A percentile compares a stretch with the other conserved stretches of the same genome.
phyloP scores from a whole-genome alignment of 2,797 vertebrate species.

The Clarias fuscus region DNA sequence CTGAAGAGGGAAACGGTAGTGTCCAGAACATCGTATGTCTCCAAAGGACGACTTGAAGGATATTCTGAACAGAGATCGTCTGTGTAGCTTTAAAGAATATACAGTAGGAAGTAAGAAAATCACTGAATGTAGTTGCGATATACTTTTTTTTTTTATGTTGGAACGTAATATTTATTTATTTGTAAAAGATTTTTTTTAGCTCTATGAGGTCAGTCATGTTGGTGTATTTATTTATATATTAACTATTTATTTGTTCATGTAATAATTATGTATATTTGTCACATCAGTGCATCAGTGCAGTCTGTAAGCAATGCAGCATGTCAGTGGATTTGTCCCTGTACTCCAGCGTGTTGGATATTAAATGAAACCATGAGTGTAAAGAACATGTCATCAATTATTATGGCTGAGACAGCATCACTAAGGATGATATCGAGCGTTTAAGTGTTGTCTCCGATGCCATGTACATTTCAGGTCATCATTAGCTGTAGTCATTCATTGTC shows the following conservation, averaged over 20 bases:
- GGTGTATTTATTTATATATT: constrained; percentile 58
- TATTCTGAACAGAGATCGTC: constrained; percentile 28
- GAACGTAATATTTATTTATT: constrained; percentile 53
- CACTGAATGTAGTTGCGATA: constrained; percentile 46
- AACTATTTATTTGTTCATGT: constrained; percentile 57
- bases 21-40: constrained; percentile 10
- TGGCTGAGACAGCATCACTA: not conserved
- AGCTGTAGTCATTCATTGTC: not conserved
- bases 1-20: not conserved
- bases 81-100: constrained; percentile 4
- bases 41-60: constrained; percentile 31
- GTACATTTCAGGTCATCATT: not conserved
- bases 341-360: not conserved
- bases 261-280: constrained; percentile 43
- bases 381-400: not conserved
- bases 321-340: constrained; percentile 5
- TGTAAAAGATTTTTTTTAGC: constrained; percentile 14
- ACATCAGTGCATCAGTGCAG: constrained; percentile 1
- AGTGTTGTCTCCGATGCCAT: not conserved
- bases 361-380: not conserved
- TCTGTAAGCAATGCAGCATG: not conserved
- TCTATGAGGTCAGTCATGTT: constrained; percentile 18
- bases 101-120: constrained; percentile 18
- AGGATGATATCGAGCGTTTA: not conserved
- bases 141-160: constrained; percentile 11